phyloP scores from a whole-genome alignment of 2,113 vertebrate species.

The Hyperopisus bebe region DNA sequence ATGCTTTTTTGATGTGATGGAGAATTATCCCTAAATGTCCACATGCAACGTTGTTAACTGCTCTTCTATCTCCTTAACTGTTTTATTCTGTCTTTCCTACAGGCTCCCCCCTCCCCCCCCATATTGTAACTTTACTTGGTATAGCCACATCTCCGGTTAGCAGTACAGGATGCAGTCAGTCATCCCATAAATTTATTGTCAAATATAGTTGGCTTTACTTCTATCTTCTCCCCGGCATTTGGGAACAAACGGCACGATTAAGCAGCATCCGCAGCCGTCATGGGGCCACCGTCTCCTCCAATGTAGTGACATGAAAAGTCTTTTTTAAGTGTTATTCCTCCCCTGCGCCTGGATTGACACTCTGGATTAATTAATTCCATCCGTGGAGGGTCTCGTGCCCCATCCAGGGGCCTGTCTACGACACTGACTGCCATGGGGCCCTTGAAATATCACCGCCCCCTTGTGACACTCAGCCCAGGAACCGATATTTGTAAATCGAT shows the following conservation, averaged over 20 bases:
- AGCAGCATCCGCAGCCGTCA: not conserved
- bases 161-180: not conserved
- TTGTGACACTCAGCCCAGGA: not conserved
- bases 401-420: not conserved
- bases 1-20: not conserved
- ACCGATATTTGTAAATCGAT: not conserved
- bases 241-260: not conserved
- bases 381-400: not conserved
- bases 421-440: not conserved
- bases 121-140: not conserved
- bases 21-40: not conserved
- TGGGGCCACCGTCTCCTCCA: not conserved
- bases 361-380: slow-evolving; percentile 6
- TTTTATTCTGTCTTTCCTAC: not conserved
- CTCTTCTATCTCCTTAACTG: not conserved
- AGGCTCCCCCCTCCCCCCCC: not conserved
- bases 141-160: not conserved
- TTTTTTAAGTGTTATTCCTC: not conserved
- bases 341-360: not conserved
- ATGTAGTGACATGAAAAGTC: not conserved
- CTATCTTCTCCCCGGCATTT: not conserved
- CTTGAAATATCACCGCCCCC: not conserved
- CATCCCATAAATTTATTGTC: not conserved
- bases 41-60: not conserved
- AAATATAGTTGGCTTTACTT: not conserved